Conservation (phyloP, 1,140 invertebrate species). For the Saccostrea glomerata region DNA sequence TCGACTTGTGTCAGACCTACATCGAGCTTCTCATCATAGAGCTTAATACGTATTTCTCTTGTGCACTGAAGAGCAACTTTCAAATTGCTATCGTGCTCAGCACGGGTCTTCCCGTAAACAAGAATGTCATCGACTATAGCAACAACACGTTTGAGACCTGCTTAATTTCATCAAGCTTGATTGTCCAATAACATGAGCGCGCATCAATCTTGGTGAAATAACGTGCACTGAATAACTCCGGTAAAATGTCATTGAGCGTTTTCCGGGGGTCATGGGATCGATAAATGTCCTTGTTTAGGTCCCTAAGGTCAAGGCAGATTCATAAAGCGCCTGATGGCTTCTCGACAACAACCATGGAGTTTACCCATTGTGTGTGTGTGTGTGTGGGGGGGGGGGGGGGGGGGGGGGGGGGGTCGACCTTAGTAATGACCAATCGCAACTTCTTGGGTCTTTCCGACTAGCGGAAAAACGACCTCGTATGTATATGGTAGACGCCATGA, state of each 20-base stretch:
- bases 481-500: too few relatives aligned
- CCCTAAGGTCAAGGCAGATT: not conserved
- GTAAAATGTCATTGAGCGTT: constrained; percentile 53
- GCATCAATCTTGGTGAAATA: constrained; percentile 61
- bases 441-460: too few relatives aligned
- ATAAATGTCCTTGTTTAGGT: not conserved
- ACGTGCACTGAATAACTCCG: constrained; percentile 42
- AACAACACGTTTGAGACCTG: constrained; percentile 65
- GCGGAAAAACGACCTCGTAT: too few relatives aligned
- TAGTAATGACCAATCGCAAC: too few relatives aligned
- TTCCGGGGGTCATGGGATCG: constrained; percentile 46
- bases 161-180: constrained; percentile 74
- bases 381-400: too few relatives aligned
- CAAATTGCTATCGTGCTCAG: constrained; percentile 74
- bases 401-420: constrained; percentile 40
- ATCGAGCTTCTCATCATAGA: constrained; percentile 23
- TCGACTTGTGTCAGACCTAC: not conserved
- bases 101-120: constrained; percentile 64
- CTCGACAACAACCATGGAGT: constrained; percentile 45
- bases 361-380: constrained; percentile 65
- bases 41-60: constrained; percentile 33
- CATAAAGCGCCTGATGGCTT: not conserved
- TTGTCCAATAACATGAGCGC: constrained; percentile 70
- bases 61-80: constrained; percentile 71
- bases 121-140: constrained; percentile 77